Evolutionary conservation across 1,140 invertebrate genomes (phyloP).

Genomic region (Aphaenogaster rudis): DNA sequence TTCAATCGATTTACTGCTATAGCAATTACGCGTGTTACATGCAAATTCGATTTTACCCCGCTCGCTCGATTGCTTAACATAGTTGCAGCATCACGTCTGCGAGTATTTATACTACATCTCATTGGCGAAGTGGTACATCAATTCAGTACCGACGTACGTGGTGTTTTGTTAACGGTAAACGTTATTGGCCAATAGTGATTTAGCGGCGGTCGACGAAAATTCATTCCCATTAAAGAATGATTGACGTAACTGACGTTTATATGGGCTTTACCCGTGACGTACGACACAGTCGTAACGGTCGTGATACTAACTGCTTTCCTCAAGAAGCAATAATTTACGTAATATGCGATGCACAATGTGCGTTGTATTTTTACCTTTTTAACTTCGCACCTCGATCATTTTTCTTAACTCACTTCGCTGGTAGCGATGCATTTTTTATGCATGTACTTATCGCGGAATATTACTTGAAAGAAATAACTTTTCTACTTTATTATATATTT

Average conservation of each 20-base stretch:
- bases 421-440: constrained; percentile 7
- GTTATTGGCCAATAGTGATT: constrained; percentile 73
- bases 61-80: constrained; percentile 60
- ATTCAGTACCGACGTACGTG: constrained; percentile 64
- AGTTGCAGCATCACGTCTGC: constrained; percentile 67
- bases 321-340: constrained; percentile 49
- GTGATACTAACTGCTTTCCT: constrained; percentile 39
- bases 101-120: constrained; percentile 72
- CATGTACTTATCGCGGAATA: background rate
- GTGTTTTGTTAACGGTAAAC: constrained; percentile 71
- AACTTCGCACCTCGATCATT: background rate
- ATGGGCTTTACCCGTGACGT: constrained; percentile 49
- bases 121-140: constrained; percentile 73
- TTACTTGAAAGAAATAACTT: constrained; percentile 3
- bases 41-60: constrained; percentile 58
- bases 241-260: constrained; percentile 68
- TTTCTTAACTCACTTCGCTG: constrained; percentile 10
- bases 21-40: constrained; percentile 37
- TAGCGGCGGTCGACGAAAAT: constrained; percentile 59
- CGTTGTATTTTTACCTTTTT: background rate
- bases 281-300: background rate
- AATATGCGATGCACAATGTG: background rate
- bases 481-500: constrained; percentile 8
- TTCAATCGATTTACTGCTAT: constrained; percentile 67
- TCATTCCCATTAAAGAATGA: constrained; percentile 71